A percentile compares a stretch with the other conserved stretches of the same genome.
phyloP scores from a whole-genome alignment of 2,113 vertebrate species.

The Symphodus melops region DNA sequence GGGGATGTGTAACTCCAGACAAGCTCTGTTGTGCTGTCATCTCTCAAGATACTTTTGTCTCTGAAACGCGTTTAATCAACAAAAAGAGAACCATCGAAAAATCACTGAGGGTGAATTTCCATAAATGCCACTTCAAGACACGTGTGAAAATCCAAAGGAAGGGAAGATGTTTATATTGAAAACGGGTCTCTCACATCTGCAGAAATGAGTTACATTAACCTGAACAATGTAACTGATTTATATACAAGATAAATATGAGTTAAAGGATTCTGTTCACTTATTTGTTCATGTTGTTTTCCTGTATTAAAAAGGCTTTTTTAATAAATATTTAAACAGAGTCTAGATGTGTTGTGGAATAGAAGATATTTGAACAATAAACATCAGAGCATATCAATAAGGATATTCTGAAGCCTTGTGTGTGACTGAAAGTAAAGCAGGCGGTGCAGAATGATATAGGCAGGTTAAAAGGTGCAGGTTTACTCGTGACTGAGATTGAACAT shows the following conservation, averaged over 20 bases:
- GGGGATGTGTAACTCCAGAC: conserved; percentile 20
- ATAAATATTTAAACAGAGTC: conserved; percentile 67
- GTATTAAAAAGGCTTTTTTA: conserved; percentile 62
- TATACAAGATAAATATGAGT: conserved; percentile 5
- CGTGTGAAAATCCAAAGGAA: neutral
- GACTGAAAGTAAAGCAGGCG: neutral
- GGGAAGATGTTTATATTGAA: conserved; percentile 54
- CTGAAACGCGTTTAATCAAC: neutral
- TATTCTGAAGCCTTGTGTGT: conserved; percentile 13
- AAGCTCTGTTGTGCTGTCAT: conserved; percentile 8
- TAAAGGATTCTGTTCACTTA: conserved; percentile 19
- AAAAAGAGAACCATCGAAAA: neutral
- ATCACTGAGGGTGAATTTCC: conserved; percentile 10
- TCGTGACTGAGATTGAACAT: too few species aligned
- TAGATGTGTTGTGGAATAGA: conserved; percentile 73
- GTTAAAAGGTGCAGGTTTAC: neutral
- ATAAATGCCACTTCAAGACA: conserved; percentile 2
- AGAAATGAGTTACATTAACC: conserved; percentile 4
- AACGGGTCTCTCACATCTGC: conserved; percentile 17
- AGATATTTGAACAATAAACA: conserved; percentile 76
- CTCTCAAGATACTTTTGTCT: neutral
- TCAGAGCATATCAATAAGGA: conserved; percentile 54
- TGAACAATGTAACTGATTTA: conserved; percentile 14
- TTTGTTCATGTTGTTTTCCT: conserved; percentile 50
- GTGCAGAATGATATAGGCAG: neutral